A percentile compares a stretch with the other conserved stretches of the same genome.
Conservation (phyloP, 2,888 invertebrate genomes). For the Pristionchus exspectatus region DNA sequence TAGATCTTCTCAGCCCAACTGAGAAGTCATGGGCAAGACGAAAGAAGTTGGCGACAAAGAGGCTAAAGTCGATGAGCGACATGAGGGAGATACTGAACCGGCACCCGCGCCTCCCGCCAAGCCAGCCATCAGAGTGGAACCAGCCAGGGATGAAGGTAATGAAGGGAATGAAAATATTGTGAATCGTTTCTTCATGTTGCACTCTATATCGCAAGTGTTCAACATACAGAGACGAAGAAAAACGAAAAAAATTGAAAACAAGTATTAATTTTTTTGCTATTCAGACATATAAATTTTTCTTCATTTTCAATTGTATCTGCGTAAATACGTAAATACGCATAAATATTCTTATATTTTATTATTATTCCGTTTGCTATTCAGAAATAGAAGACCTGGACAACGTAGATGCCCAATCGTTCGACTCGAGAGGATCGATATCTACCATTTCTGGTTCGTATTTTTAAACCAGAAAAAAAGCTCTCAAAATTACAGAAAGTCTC, state of each 20-base stretch:
- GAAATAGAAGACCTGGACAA: neutral
- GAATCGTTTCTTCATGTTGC: no score
- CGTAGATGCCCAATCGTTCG: neutral
- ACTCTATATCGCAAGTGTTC: no score
- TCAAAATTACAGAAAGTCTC: slow-evolving; percentile 24
- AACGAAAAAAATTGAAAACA: no score
- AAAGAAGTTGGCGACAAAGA: neutral
- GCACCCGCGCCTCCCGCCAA: neutral
- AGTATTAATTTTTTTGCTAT: no score
- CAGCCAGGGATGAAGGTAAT: neutral
- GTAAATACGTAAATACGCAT: no score
- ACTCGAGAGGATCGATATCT: neutral
- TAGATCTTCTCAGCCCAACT: neutral
- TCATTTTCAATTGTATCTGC: no score
- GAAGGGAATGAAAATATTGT: no score
- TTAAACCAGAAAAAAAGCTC: neutral
- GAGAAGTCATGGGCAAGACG: neutral
- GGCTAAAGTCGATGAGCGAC: neutral
- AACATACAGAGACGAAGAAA: no score
- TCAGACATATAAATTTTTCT: no score
- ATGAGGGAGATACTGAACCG: neutral
- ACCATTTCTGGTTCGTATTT: neutral
- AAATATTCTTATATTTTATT: no score
- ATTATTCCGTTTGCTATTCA: neutral
- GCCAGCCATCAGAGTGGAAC: neutral